Base-by-base conservation (phyloP, 2,888 invertebrate genomes). In the Spodoptera exigua region DNA sequence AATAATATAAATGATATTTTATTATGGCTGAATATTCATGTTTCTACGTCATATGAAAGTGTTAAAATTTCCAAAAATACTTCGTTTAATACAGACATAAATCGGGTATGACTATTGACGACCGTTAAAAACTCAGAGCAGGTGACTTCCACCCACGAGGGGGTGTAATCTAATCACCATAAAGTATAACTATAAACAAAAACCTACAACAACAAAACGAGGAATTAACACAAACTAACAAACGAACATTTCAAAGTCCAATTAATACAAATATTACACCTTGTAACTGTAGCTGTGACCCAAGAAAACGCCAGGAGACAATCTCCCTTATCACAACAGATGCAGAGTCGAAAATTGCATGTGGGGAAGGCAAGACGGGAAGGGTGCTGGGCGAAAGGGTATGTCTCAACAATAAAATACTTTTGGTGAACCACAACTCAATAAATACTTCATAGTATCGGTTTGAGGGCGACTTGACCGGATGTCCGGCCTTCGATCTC, bases 361-460 rank as follows among this genome's bases (percentile, higher is more conserved):
- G 64, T 27, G 56, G 43, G 4, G 4, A n/a, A 40, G 14, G 32
- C 64, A 74, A 74, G 76, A 79, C 69, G 76, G 72, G 81, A 82
- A 80, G 78, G 80, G 84, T 70, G 80, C 74, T 56, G 16, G 61
- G 76, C 77, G 83, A 84, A 93, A 91, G 90, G 92, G 89, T 88
- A 84, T 85, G 89, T 85, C 84, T 89, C 82, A 81, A 93, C 91
- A 92, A 92, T 93, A 89, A 90, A 93, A 92, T 93, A 92, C 89
- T 83, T 92, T 89, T 79, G 94, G 93, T 92, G 81, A 88, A 84
- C 94, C 94, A 84, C 94, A 92, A 89, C 90, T 92, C 92, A 90
- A 94, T 94, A 94, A 94, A 94, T 94, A 94, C 93, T 92, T 93
- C 91, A 92, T 92, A 91, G 91, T 92, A 93, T 91, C 90, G 89